Base-by-base conservation (phyloP, 2,113 vertebrate species). In the Callithrix jacchus region DNA sequence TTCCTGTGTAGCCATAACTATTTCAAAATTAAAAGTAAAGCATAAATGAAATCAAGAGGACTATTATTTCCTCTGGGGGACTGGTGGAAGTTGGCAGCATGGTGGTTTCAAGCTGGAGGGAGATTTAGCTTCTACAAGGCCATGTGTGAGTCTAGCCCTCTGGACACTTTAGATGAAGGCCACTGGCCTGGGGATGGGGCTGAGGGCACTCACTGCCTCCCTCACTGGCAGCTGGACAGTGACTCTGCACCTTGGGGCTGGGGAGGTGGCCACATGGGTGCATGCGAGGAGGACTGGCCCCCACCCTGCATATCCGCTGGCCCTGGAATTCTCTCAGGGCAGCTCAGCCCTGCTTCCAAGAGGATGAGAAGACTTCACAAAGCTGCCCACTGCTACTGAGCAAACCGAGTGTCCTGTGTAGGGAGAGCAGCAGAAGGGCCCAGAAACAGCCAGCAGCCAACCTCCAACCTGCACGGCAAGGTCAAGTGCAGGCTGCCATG, bases 401-500 rank as follows among this genome's bases (percentile, higher is more conserved):
- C 3, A 0, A 56, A 76, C 1, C 32, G 47, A 12, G 49, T 0
- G 1, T 23, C n/a, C n/a, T 8, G 30, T 17, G 61, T 21, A 4
- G 20, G 35, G 71, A 56, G 5, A 1, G 14, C 18, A 35, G 74
- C n/a, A 32, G 14, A 23, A 32, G 81, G 52, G 42, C 21, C 80
- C 42, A n/a, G 71, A 71, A 58, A 35, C 7, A 17, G 66, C 37
- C 14, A 32, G 5, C 45, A 3, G 5, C 21, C 4, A 13, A 37
- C 35, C 25, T 25, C 73, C 35, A 10, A 32, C 16, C 35, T 40
- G 76, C n/a, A 18, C 23, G 2, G 87, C 8, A n/a, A 71, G 70
- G 61, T 6, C 2, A 6, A 0, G 14, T 5, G 6, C 1, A 1
- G 49, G 61, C 40, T 0, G 6, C 30, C 5, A 3, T 35, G 49